phyloP scores from a whole-genome alignment of 2,888 invertebrate species.

The Lissocephala sabroskyi region DNA sequence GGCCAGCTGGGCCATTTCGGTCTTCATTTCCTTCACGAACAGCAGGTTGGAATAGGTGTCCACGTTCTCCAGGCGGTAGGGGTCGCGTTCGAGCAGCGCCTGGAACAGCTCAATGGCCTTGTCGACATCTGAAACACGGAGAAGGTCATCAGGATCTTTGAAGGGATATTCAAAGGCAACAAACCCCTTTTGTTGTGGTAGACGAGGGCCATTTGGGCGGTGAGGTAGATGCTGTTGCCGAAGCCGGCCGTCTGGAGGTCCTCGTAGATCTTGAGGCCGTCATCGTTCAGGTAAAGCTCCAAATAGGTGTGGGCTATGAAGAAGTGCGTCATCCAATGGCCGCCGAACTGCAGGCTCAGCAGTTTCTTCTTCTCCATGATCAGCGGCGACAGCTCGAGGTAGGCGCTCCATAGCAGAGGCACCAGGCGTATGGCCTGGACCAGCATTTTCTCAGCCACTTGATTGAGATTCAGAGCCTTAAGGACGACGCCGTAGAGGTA shows the following conservation, averaged over 20 bases:
- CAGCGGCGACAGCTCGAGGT: conserved; percentile 91
- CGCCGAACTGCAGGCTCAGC: conserved; percentile 79
- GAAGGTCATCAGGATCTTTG: no score
- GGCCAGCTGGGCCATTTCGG: conserved; percentile 93
- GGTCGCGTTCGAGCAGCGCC: conserved; percentile 88
- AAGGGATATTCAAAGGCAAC: no score
- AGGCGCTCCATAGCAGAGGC: conserved; percentile 95
- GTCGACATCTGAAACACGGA: conserved; percentile 92
- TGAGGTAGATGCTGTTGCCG: conserved; percentile 88
- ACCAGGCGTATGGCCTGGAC: conserved; percentile 84
- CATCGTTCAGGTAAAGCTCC: conserved; percentile 91
- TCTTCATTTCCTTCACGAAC: conserved; percentile 93
- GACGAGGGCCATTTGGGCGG: conserved; percentile 92
- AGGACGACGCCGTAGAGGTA: conserved; percentile 94
- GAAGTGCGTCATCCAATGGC: conserved; percentile 96
- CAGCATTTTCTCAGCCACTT: conserved; percentile 85
- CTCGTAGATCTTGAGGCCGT: conserved; percentile 88
- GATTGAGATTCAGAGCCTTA: conserved; percentile 86
- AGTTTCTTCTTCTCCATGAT: conserved; percentile 87
- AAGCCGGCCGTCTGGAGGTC: conserved; percentile 86
- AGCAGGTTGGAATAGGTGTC: conserved; percentile 97
- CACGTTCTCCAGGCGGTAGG: conserved; percentile 94
- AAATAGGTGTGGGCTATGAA: conserved; percentile 92
- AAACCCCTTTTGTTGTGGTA: conserved; percentile 94
- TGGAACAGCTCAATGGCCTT: conserved; percentile 89